Evolutionary conservation across 2,113 vertebrate species (phyloP).

Genomic region (Lepidothrix coronata): DNA sequence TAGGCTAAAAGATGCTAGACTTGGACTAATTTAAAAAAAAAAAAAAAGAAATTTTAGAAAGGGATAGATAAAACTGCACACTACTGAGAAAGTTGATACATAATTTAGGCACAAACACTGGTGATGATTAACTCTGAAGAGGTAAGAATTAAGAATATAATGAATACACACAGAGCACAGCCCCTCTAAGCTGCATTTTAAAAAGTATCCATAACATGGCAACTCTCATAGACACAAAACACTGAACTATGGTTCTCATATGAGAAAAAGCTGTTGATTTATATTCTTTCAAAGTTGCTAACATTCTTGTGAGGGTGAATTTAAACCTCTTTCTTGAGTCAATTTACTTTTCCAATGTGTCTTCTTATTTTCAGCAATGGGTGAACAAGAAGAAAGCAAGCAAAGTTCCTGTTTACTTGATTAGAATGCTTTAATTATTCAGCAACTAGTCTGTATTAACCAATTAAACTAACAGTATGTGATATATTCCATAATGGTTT

Average conservation of each 20-base stretch:
- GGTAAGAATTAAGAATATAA: neutral
- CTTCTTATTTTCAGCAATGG: neutral
- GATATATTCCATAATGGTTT: neutral
- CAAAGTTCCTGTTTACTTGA: neutral
- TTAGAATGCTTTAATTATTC: neutral
- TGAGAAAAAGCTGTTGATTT: neutral
- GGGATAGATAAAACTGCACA: neutral
- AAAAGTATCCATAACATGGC: neutral
- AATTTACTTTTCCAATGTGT: neutral
- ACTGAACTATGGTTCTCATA: neutral
- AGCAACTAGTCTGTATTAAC: neutral
- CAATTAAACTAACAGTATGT: neutral
- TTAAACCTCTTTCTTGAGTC: neutral
- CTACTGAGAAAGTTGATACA: neutral
- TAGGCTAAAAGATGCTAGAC: neutral
- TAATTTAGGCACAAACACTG: neutral
- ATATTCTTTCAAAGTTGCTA: neutral
- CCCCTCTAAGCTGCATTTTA: neutral
- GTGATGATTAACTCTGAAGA: neutral
- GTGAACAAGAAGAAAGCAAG: neutral
- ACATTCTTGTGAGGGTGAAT: neutral
- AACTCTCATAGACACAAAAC: neutral
- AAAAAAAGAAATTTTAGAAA: neutral
- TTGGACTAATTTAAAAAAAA: neutral
- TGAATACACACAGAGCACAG: neutral